A percentile compares a stretch with the other conserved stretches of the same genome.
These are phyloP conservation scores for Notarius lentiginosus DNA, from an alignment of 2,113 vertebrate species.

Conservation along the genomic window DNA sequence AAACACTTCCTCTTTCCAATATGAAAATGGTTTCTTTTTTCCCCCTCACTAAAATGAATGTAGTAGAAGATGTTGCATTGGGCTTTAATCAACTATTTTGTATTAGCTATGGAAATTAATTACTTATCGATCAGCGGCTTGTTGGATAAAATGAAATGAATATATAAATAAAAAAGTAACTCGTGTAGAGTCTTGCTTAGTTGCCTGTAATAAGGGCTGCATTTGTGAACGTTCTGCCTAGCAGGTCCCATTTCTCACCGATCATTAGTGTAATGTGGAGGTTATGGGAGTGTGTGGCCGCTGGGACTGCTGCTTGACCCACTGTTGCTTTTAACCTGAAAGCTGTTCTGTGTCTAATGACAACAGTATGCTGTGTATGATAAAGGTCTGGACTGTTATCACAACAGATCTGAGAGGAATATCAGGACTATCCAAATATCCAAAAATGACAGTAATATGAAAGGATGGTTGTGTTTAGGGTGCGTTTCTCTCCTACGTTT, in stretches of 20 bases:
- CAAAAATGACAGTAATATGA: not conserved
- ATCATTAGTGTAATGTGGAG: slow-evolving; percentile 60
- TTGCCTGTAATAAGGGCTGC: slow-evolving; percentile 60
- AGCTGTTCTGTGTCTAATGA: slow-evolving; percentile 47
- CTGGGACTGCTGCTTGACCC: slow-evolving; percentile 52
- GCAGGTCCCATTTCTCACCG: slow-evolving; percentile 66
- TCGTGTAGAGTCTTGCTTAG: slow-evolving; percentile 57
- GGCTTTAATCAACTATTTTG: slow-evolving; percentile 60
- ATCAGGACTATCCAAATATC: not conserved
- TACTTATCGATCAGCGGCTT: slow-evolving; percentile 73
- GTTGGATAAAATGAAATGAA: slow-evolving; percentile 70
- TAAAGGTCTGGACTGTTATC: slow-evolving; percentile 41
- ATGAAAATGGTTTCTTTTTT: slow-evolving; percentile 3
- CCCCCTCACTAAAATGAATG: not conserved
- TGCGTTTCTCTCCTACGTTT: not conserved
- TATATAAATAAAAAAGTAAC: slow-evolving; percentile 70
- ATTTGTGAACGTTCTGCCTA: slow-evolving; percentile 66
- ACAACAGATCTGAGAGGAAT: slow-evolving; percentile 38
- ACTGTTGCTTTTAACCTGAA: slow-evolving; percentile 46
- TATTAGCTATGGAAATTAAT: slow-evolving; percentile 71
- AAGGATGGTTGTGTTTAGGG: not conserved
- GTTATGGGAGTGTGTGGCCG: slow-evolving; percentile 46
- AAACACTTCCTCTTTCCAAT: not conserved
- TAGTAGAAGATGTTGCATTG: slow-evolving; percentile 52
- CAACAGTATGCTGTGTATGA: slow-evolving; percentile 36